Conservation (phyloP, 2,797 vertebrate species). For the Myripristis jacobus region DNA sequence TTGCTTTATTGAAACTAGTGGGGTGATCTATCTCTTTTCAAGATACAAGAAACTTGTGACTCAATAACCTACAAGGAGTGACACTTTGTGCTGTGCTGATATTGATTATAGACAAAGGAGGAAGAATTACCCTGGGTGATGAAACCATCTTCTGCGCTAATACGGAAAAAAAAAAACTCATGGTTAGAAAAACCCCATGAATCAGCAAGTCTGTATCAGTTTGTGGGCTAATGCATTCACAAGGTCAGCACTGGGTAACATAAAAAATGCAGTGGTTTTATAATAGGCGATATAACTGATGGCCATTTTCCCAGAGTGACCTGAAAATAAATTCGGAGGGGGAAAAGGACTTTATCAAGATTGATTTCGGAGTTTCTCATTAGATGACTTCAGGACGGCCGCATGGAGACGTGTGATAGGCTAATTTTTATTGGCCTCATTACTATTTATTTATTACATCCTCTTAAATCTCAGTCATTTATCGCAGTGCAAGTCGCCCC, state of each 20-base stretch:
- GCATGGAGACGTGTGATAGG: slow-evolving; percentile 46
- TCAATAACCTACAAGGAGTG: no score
- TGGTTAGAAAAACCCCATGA: no score
- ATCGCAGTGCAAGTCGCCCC: slow-evolving; percentile 44
- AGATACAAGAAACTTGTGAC: no score
- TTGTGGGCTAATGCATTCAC: no score
- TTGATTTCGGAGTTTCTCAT: slow-evolving; percentile 23
- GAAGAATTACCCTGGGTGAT: neutral
- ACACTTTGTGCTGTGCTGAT: neutral
- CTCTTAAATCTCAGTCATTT: slow-evolving; percentile 64
- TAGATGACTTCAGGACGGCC: slow-evolving; percentile 27
- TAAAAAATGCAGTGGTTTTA: no score
- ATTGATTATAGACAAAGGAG: slow-evolving; percentile 1
- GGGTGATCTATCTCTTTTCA: no score
- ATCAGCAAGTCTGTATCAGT: no score
- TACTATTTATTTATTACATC: slow-evolving; percentile 66
- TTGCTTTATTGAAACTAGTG: no score
- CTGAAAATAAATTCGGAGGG: slow-evolving; percentile 14
- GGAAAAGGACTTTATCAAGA: slow-evolving; percentile 33
- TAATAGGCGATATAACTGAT: no score
- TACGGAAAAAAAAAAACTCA: no score
- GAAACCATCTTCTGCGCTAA: no score
- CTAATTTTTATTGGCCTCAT: slow-evolving; percentile 60
- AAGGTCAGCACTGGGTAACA: no score
- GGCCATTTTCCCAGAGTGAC: neutral